Conservation (phyloP, 2,113 vertebrate genomes). For the Platysteira castanea region DNA sequence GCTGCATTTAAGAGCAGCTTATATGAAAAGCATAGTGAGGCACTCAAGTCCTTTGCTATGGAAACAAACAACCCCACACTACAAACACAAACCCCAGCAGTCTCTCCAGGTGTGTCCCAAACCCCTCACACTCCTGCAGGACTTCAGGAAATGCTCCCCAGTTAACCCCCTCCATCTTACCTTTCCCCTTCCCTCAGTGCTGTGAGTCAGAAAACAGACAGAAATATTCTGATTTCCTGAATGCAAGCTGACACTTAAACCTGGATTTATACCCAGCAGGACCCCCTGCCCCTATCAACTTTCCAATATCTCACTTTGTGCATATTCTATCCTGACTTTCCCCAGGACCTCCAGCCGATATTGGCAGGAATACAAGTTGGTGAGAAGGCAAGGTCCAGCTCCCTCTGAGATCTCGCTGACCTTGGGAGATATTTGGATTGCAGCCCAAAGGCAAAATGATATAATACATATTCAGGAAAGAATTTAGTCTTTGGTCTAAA, state of each 20-base stretch:
- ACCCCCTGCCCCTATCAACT: background rate
- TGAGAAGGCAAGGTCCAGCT: constrained; percentile 15
- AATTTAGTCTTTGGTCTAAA: constrained; percentile 32
- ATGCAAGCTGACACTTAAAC: background rate
- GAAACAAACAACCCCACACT: background rate
- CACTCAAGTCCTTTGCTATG: background rate
- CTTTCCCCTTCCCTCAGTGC: background rate
- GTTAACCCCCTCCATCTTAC: background rate
- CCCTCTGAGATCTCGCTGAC: constrained; percentile 39
- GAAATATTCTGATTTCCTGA: background rate
- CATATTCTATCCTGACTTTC: background rate
- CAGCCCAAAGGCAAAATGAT: constrained; percentile 38
- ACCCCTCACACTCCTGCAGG: background rate
- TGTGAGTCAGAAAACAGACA: background rate
- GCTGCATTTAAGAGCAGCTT: background rate
- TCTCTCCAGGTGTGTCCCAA: background rate
- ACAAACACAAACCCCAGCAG: background rate
- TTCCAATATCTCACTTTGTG: background rate
- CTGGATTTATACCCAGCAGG: constrained; percentile 1
- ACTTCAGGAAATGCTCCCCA: background rate
- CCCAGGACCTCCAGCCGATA: background rate
- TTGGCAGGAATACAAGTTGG: constrained; percentile 13
- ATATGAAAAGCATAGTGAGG: background rate
- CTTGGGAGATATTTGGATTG: constrained; percentile 43
- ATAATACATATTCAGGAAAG: constrained; percentile 36